Evolutionary conservation across 2,888 invertebrate species (phyloP).

Genomic region (Lagria hirta): DNA sequence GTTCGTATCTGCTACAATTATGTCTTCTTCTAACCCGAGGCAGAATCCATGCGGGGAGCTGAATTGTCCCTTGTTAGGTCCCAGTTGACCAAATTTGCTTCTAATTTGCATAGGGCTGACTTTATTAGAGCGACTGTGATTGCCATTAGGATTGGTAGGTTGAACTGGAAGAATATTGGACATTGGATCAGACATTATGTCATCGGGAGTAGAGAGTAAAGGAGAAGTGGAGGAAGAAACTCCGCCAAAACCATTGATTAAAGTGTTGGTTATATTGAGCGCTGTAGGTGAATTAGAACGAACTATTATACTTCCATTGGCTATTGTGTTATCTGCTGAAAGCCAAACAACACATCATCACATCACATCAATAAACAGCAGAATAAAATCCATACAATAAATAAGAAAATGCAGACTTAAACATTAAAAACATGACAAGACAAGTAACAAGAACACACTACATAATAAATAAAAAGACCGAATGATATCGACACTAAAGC

Average conservation of each 20-base stretch:
- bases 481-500: too few species aligned
- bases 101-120: conserved; percentile 85
- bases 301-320: conserved; percentile 58
- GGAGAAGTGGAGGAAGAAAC: conserved; percentile 66
- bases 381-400: too few species aligned
- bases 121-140: conserved; percentile 62
- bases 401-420: too few species aligned
- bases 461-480: too few species aligned
- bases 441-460: too few species aligned
- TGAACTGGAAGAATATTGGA: conserved; percentile 59
- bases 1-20: conserved; percentile 95
- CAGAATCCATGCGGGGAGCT: conserved; percentile 98
- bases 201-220: conserved; percentile 57
- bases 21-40: conserved; percentile 91
- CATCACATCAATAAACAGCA: background rate
- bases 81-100: conserved; percentile 92
- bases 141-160: conserved; percentile 45
- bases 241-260: conserved; percentile 60
- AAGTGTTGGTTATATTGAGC: conserved; percentile 54
- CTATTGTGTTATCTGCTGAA: conserved; percentile 23
- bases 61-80: conserved; percentile 90
- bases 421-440: too few species aligned
- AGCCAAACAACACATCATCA: background rate
- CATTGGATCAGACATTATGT: conserved; percentile 56
- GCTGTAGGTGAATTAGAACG: conserved; percentile 64